Conservation (phyloP, 2,113 vertebrate genomes). For the Pterocles burchelli region DNA sequence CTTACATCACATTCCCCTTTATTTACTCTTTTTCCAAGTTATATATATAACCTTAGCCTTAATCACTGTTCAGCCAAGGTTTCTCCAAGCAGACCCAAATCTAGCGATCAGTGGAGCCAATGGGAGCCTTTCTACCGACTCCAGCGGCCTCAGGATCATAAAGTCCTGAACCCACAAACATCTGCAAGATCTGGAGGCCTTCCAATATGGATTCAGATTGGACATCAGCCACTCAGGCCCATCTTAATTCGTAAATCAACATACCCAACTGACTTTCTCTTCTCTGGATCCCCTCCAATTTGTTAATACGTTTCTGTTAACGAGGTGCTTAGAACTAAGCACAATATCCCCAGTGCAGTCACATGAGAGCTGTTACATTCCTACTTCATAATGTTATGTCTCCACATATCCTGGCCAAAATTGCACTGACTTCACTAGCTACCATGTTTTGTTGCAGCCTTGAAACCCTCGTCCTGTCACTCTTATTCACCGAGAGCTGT, state of each 20-base stretch:
- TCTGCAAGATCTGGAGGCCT: slow-evolving; percentile 51
- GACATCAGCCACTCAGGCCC: slow-evolving; percentile 53
- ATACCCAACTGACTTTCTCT: slow-evolving; percentile 52
- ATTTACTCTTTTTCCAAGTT: slow-evolving; percentile 51
- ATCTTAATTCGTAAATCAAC: slow-evolving; percentile 61
- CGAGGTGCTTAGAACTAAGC: slow-evolving; percentile 70
- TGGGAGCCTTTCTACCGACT: slow-evolving; percentile 30
- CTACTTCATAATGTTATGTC: slow-evolving; percentile 70
- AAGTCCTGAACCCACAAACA: slow-evolving; percentile 52
- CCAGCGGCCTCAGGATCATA: slow-evolving; percentile 3
- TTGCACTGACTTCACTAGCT: slow-evolving; percentile 55
- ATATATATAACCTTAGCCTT: slow-evolving; percentile 13
- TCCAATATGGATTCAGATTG: slow-evolving; percentile 47
- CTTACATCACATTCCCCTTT: slow-evolving; percentile 56
- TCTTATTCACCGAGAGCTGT: neutral
- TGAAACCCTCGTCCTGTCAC: neutral
- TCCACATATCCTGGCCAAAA: slow-evolving; percentile 42
- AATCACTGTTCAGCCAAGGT: slow-evolving; percentile 17
- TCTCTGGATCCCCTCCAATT: slow-evolving; percentile 59
- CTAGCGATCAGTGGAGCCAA: neutral
- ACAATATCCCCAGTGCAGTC: slow-evolving; percentile 63
- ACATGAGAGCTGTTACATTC: slow-evolving; percentile 69
- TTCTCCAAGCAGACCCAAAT: slow-evolving; percentile 38
- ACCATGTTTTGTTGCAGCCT: slow-evolving; percentile 61
- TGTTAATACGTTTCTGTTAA: slow-evolving; percentile 67